Evolutionary conservation across 2,113 vertebrate species (phyloP).

Genomic region (Perognathus longimembris): DNA sequence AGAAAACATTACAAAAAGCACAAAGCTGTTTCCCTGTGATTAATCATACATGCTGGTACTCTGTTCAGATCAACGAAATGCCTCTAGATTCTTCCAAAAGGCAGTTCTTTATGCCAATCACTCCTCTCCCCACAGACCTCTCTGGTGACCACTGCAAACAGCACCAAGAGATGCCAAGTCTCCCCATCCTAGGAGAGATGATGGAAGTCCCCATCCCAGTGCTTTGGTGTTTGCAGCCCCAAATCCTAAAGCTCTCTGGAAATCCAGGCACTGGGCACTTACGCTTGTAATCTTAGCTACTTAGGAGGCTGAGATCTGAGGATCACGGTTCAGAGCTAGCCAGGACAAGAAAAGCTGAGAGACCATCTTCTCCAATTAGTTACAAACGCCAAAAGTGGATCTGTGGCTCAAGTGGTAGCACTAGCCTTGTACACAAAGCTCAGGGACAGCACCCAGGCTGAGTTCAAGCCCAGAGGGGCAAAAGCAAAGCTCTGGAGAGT

Average conservation of each 20-base stretch:
- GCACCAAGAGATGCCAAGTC: not conserved
- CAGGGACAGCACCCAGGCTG: no score
- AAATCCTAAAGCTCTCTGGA: not conserved
- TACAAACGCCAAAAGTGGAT: no score
- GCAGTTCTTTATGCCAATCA: not conserved
- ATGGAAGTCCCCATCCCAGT: fast-evolving
- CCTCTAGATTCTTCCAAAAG: slow-evolving; percentile 19
- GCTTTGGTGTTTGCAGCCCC: not conserved
- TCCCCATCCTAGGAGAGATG: not conserved
- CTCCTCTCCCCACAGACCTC: not conserved
- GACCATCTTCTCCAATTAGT: no score
- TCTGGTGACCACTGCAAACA: not conserved
- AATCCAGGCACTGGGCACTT: no score
- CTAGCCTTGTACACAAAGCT: no score
- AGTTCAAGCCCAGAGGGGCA: no score
- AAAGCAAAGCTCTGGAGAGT: not conserved
- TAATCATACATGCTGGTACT: not conserved
- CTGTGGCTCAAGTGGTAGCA: no score
- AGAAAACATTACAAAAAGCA: not conserved
- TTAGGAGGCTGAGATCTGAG: no score
- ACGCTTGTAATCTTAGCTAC: no score
- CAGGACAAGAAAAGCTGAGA: no score
- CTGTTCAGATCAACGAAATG: not conserved
- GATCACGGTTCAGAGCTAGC: no score
- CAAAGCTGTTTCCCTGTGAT: not conserved